These are phyloP conservation scores for Chromis chromis DNA, from an alignment of 2,797 vertebrate species.

Conservation along the genomic window DNA sequence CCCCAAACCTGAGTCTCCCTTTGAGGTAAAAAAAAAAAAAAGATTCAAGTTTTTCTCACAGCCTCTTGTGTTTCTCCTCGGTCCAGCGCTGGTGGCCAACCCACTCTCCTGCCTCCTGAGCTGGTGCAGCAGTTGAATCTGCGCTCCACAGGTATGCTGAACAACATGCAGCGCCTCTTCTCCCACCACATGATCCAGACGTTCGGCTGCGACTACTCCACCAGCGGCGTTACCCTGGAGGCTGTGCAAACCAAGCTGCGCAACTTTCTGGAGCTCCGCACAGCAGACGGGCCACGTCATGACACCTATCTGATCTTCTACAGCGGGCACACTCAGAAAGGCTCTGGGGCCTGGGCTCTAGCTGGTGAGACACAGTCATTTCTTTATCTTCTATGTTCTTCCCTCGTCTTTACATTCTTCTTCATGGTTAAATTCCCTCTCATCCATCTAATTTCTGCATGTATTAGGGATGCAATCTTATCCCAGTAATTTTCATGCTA, in stretches of 20 bases:
- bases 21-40: constrained; percentile 12
- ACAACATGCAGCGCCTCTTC: constrained; percentile 95
- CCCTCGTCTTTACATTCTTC: no score
- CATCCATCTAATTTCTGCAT: no score
- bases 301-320: constrained; percentile 98
- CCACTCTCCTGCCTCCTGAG: constrained; percentile 91
- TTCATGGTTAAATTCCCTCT: no score
- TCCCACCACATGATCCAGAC: constrained; percentile 97
- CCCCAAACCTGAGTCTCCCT: constrained; percentile 26
- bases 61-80: constrained; percentile 2
- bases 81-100: constrained; percentile 91
- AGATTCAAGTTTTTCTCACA: neutral
- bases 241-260: constrained; percentile 90
- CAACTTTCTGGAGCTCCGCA: constrained; percentile 93
- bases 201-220: constrained; percentile 97
- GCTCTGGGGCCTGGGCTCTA: constrained; percentile 93
- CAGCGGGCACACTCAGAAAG: constrained; percentile 92
- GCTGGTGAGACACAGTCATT: constrained; percentile 85
- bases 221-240: constrained; percentile 92
- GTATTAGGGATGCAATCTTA: no score
- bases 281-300: constrained; percentile 94
- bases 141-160: constrained; percentile 94
- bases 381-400: neutral
- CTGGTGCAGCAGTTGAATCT: constrained; percentile 92
- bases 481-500: neutral